Evolutionary conservation across 2,888 invertebrate genomes (phyloP).

Genomic region (Callinectes sapidus): DNA sequence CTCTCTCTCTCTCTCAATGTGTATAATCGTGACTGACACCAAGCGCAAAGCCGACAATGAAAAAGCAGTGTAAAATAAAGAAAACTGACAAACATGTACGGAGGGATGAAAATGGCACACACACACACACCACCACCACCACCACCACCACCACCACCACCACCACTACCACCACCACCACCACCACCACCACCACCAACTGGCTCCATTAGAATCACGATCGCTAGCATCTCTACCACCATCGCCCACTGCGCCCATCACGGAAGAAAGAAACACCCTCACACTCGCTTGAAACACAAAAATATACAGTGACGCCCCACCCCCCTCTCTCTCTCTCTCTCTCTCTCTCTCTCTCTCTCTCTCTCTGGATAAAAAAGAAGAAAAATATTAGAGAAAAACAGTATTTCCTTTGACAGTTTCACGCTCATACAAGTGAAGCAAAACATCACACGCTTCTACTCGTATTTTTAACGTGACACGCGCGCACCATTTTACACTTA

Average conservation of each 20-base stretch:
- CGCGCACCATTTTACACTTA: not conserved
- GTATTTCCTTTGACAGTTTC: not conserved
- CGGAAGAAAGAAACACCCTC: not conserved
- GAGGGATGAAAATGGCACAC: not conserved
- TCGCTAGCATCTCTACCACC: not conserved
- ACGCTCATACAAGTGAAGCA: not conserved
- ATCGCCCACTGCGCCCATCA: not conserved
- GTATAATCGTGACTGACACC: no score
- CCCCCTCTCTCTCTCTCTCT: not conserved
- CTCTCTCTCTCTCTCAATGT: no score
- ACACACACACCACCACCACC: not conserved
- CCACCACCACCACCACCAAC: not conserved
- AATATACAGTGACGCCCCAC: not conserved
- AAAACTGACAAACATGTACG: no score
- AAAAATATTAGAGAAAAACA: not conserved
- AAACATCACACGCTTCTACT: not conserved
- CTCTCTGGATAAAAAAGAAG: not conserved
- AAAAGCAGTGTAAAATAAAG: no score
- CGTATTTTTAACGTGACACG: not conserved
- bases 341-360: not conserved
- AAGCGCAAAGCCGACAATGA: no score
- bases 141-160: not conserved
- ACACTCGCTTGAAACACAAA: not conserved
- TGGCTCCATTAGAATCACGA: not conserved
- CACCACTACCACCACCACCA: not conserved